Evolutionary conservation across 2,888 invertebrate genomes (phyloP), one percentile per base, ranked within the genome.

Genomic region (Charanyca ferruginea): DNA sequence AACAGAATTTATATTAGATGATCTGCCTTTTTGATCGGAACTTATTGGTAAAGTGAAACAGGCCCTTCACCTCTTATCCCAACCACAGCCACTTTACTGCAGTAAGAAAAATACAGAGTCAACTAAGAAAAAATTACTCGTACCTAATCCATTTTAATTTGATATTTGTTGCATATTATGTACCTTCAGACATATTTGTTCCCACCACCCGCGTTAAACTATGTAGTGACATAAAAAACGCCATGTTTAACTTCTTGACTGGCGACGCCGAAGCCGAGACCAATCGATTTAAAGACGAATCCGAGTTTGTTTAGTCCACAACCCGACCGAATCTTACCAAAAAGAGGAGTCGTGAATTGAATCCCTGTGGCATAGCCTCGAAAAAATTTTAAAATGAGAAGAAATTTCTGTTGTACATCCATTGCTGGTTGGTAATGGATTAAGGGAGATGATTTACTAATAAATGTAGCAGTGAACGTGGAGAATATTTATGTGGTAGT

Each of bases 281-380:
- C 87, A 94, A 95, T 95, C 88, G 94, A 95, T 95, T 94, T 86
- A 84, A 77, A 84, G 84, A 87, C 86, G 83, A 87, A 85, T 85
- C 87, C 85, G 89, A 87, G 93, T 95, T 95, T 94, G 93, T 94
- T 95, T 94, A 95, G 89, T 86, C 79, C 89, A 79, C 73, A 87
- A 86, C 88, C 90, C 87, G 85, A 90, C 89, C 93, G 90, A 89
- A 91, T 87, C 91, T 83, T 75, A 35, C 90, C 89, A 95, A 95
- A 95, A 95, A 91, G 93, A 94, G 81, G 84, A 94, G 83, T 92
- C 89, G 89, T 90, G 92, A 89, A 94, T 93, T 93, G 90, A 92
- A 93, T 92, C 91, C 89, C 86, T 77, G 80, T 75, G 69, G 77
- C 69, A 69, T 62, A 42, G 54, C 16, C 28, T 9, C 53, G 60